These are phyloP conservation scores for Atherinomorus stipes DNA, from an alignment of 2,113 vertebrate species.

Conservation along the genomic window DNA sequence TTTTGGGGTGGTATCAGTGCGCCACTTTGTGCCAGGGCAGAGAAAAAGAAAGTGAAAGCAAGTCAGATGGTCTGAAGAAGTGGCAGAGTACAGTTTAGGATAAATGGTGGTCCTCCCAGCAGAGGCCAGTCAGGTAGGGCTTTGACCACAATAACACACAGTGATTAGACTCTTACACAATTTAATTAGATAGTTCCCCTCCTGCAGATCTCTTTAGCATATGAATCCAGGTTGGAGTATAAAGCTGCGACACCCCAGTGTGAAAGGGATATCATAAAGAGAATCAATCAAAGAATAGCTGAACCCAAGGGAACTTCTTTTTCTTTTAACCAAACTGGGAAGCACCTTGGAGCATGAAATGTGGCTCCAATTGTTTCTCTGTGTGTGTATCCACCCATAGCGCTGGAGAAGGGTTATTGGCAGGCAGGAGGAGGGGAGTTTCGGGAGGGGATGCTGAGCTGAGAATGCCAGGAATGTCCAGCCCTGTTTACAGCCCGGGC, in stretches of 20 bases:
- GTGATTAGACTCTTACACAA: constrained; percentile 58
- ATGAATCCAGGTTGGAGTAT: constrained; percentile 48
- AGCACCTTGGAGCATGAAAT: constrained; percentile 77
- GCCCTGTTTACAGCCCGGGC: constrained; percentile 83
- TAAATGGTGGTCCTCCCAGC: constrained; percentile 19
- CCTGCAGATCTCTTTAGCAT: constrained; percentile 52
- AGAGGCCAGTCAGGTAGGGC: constrained; percentile 35
- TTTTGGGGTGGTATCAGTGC: constrained; percentile 57
- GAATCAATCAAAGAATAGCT: constrained; percentile 63
- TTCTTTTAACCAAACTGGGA: constrained; percentile 53
- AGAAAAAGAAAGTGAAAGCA: constrained; percentile 43
- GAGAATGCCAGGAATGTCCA: constrained; percentile 87
- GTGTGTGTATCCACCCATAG: constrained; percentile 74
- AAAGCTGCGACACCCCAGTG: constrained; percentile 27
- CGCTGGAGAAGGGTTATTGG: constrained; percentile 72
- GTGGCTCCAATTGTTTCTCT: constrained; percentile 79
- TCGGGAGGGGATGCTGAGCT: constrained; percentile 81
- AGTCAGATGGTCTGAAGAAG: constrained; percentile 22
- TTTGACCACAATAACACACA: constrained; percentile 23
- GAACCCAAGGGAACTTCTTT: constrained; percentile 46
- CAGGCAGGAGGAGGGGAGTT: constrained; percentile 72
- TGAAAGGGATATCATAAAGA: constrained; percentile 49
- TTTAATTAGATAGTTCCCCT: constrained; percentile 64
- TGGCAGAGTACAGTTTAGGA: constrained; percentile 12
- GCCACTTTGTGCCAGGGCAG: constrained; percentile 63